Base-by-base conservation (phyloP, 1,140 invertebrate genomes). In the Conus betulinus region DNA sequence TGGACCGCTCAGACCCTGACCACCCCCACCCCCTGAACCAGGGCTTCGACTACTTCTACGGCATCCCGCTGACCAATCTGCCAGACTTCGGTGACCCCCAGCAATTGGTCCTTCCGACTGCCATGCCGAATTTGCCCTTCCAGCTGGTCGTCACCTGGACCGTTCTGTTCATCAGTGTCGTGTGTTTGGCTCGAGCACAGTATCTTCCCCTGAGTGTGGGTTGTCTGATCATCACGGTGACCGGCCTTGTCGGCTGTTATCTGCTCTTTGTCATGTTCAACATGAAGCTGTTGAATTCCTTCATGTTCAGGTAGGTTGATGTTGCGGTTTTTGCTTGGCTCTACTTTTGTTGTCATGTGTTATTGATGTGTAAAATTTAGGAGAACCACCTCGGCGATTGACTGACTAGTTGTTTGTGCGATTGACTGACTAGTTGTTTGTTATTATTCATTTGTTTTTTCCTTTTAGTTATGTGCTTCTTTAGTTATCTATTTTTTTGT, bases 11-110 rank as follows among this genome's bases (percentile, higher is more conserved):
- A 57, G 92, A 92, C 5, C 93, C 95, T 88, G 87, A 90, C 53
- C 93, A 93, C 39, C 93, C 95, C 84, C 95, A 96, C 89, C 96
- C 96, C 10, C 57, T 95, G n/a, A 94, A 93, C 25, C 95, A 96
- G 85, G 96, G 96, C 23, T 96, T 96, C 93, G 94, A 96, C 90
- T 94, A 94, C 81, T 96, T 95, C 90, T 96, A 95, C 90, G 96
- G 96, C 11, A 87, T 95, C 67, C 95, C 95, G 39, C 90, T 95
- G 13, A 94, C 95, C 20, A 95, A 96, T 79, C 78, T 95, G 15
- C 93, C 94, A 89, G 95, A 95, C 88, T 95, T 94, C 89, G 93
- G 93, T n/a, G 78, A 92, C 88, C 91, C 93, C 51, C 90, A 90
- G 3, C 88, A 89, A 0, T 71, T 88, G 52, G 90, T 93, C 15